These are phyloP conservation scores for Halisarca cf. caerulea DNA, from an alignment of 37 sponge, comb jelly and placozoan genomes.

Conservation along the genomic window DNA sequence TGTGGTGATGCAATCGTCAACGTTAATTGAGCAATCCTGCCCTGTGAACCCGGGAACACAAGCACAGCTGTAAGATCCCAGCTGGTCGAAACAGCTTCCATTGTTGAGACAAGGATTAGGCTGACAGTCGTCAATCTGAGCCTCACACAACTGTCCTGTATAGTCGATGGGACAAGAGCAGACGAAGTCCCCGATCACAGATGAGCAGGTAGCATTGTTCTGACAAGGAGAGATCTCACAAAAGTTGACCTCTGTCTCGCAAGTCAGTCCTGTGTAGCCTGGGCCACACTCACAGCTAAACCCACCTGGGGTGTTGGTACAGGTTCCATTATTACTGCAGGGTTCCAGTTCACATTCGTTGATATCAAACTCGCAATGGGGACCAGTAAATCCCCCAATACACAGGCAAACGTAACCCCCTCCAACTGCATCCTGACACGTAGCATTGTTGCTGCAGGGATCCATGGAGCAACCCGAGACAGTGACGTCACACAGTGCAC, in stretches of 20 bases:
- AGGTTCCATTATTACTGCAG: conserved; percentile 39
- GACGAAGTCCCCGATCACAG: neutral
- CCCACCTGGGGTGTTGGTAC: conserved; percentile 16
- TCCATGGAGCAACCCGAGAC: conserved; percentile 51
- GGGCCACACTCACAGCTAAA: conserved; percentile 21
- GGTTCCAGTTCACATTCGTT: conserved; percentile 33
- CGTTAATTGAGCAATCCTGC: neutral
- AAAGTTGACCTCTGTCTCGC: conserved; percentile 1
- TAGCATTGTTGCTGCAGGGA: conserved; percentile 58
- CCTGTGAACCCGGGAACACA: conserved; percentile 46
- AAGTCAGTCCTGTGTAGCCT: conserved; percentile 36
- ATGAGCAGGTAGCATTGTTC: conserved; percentile 27
- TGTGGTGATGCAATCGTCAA: conserved; percentile 32
- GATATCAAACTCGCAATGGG: conserved; percentile 21
- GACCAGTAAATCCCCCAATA: conserved; percentile 14
- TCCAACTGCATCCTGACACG: conserved; percentile 38
- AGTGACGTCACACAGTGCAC: conserved; percentile 38
- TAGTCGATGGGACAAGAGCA: conserved; percentile 18
- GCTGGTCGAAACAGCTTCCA: conserved; percentile 27
- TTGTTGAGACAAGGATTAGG: conserved; percentile 37
- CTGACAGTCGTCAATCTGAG: conserved; percentile 30
- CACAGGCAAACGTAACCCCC: conserved; percentile 18
- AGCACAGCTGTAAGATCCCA: conserved; percentile 19
- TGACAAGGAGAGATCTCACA: conserved; percentile 32
- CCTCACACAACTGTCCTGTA: conserved; percentile 21